Evolutionary conservation across 2,113 vertebrate genomes (phyloP).

Genomic region (Lepisosteus oculatus): DNA sequence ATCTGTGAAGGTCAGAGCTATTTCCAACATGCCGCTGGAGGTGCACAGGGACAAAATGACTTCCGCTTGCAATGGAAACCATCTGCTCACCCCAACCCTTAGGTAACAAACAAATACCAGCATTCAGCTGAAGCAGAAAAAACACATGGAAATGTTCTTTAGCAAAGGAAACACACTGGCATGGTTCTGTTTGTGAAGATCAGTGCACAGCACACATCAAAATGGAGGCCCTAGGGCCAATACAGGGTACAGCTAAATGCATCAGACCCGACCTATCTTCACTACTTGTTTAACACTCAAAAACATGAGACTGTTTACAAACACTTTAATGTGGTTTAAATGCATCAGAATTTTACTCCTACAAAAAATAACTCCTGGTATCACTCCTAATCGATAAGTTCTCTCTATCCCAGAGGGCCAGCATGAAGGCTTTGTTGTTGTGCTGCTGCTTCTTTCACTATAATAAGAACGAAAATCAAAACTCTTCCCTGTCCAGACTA

Average conservation of each 20-base stretch:
- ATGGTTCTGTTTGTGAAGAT: not conserved
- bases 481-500: not conserved
- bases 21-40: conserved; percentile 34
- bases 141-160: conserved; percentile 15
- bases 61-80: conserved; percentile 36
- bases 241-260: not conserved
- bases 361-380: no score
- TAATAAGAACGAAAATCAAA: no score
- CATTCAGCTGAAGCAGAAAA: conserved; percentile 14
- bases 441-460: no score
- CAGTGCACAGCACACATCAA: not conserved
- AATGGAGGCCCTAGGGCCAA: not conserved
- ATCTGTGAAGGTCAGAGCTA: conserved; percentile 20
- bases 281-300: not conserved
- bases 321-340: no score
- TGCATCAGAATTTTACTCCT: no score
- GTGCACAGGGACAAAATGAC: conserved; percentile 24
- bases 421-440: no score
- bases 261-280: not conserved
- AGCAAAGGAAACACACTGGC: conserved; percentile 4
- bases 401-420: no score
- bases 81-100: conserved; percentile 29
- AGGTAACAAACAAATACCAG: conserved; percentile 13
- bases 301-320: not conserved
- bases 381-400: no score